Evolutionary conservation across 2,888 invertebrate genomes (phyloP).

Genomic region (Meteorus colon): DNA sequence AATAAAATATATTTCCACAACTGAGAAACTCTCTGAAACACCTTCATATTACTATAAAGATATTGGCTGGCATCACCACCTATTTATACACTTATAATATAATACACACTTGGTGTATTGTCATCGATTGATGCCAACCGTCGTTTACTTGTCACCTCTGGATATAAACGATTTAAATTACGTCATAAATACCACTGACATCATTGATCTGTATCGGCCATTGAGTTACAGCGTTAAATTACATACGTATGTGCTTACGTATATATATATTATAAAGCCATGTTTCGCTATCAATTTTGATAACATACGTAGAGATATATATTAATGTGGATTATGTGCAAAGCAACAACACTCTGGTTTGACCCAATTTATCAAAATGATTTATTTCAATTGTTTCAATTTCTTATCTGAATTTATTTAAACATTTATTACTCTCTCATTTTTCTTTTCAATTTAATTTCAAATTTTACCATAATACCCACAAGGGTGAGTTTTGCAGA

Average conservation of each 20-base stretch:
- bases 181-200: slow-evolving; percentile 68
- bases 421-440: too few species aligned
- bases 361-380: too few species aligned
- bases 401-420: too few species aligned
- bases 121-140: slow-evolving; percentile 59
- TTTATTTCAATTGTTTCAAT: too few species aligned
- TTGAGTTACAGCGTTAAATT: slow-evolving; percentile 36
- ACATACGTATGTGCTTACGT: not conserved
- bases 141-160: slow-evolving; percentile 67
- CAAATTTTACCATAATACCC: too few species aligned
- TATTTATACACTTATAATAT: slow-evolving; percentile 60
- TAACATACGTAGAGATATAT: slow-evolving; percentile 29
- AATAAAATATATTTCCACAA: too few species aligned
- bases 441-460: too few species aligned
- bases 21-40: too few species aligned
- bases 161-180: slow-evolving; percentile 68
- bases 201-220: slow-evolving; percentile 70
- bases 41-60: not conserved
- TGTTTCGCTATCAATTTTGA: slow-evolving; percentile 7
- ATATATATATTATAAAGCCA: not conserved
- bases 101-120: slow-evolving; percentile 54
- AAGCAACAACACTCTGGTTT: too few species aligned
- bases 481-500: too few species aligned
- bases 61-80: slow-evolving; percentile 39
- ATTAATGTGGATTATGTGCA: too few species aligned